Evolutionary conservation across 2,113 vertebrate genomes (phyloP).

Genomic region (Archocentrus centrarchus): DNA sequence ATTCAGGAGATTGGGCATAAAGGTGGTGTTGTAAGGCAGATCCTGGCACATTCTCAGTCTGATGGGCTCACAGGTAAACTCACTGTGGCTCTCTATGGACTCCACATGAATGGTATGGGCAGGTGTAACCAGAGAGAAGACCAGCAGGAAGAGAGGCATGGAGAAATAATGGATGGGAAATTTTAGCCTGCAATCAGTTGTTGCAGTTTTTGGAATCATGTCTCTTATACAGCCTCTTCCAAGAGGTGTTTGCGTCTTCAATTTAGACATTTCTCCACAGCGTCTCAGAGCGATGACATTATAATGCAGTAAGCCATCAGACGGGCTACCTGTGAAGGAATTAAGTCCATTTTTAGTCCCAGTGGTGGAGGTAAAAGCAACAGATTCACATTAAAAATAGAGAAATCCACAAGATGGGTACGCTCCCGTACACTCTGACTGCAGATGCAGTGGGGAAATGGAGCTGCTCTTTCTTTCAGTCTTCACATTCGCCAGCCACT

Average conservation of each 20-base stretch:
- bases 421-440: not conserved
- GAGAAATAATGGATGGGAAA: conserved; percentile 14
- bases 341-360: conserved; percentile 19
- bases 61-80: conserved; percentile 97
- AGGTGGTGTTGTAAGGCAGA: conserved; percentile 96
- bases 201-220: conserved; percentile 21
- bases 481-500: not conserved
- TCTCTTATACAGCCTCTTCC: conserved; percentile 33
- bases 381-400: not conserved
- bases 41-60: conserved; percentile 97
- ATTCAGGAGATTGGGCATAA: conserved; percentile 98
- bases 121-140: conserved; percentile 53
- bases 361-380: conserved; percentile 3
- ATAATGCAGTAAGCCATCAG: conserved; percentile 2
- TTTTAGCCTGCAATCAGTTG: not conserved
- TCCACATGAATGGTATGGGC: conserved; percentile 75
- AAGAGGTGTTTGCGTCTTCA: conserved; percentile 37
- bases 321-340: conserved; percentile 2
- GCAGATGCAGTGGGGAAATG: not conserved
- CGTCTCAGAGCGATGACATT: conserved; percentile 29
- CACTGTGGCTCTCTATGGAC: conserved; percentile 86
- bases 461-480: conserved; percentile 23
- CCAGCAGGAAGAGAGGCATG: conserved; percentile 53
- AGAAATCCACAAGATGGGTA: not conserved
- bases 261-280: conserved; percentile 46